phyloP scores from a whole-genome alignment of 2,888 invertebrate species.

The Sipha maydis region DNA sequence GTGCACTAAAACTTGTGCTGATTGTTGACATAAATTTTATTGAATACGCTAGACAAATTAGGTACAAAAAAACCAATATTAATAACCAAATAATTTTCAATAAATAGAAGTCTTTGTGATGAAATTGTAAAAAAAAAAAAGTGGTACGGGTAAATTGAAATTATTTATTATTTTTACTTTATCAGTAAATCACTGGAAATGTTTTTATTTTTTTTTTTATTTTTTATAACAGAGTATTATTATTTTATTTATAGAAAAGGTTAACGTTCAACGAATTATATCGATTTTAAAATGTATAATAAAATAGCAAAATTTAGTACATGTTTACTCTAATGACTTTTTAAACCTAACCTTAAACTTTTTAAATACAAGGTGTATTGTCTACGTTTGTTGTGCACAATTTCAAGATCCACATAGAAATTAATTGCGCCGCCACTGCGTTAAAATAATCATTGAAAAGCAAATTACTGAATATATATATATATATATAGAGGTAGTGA shows the following conservation, averaged over 20 bases:
- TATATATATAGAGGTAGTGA: background rate
- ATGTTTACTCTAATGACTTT: background rate
- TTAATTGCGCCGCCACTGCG: background rate
- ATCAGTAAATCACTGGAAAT: background rate
- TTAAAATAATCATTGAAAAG: constrained; percentile 42
- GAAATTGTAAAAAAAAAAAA: background rate
- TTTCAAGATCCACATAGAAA: background rate
- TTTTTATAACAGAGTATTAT: background rate
- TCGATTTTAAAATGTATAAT: background rate
- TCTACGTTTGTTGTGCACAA: background rate
- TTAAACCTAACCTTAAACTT: background rate
- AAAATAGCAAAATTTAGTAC: background rate
- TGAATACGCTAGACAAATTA: background rate
- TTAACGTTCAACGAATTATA: background rate
- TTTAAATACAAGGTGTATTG: background rate
- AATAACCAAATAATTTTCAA: background rate
- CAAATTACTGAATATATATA: constrained; percentile 5
- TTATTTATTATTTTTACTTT: background rate
- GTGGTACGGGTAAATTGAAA: background rate
- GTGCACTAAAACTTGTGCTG: background rate
- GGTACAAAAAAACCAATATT: background rate
- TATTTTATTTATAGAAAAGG: background rate
- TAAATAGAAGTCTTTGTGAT: background rate
- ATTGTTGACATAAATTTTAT: background rate
- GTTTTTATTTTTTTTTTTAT: background rate